phyloP scores from a whole-genome alignment of 2,113 vertebrate species.

The Capreolus pygargus region DNA sequence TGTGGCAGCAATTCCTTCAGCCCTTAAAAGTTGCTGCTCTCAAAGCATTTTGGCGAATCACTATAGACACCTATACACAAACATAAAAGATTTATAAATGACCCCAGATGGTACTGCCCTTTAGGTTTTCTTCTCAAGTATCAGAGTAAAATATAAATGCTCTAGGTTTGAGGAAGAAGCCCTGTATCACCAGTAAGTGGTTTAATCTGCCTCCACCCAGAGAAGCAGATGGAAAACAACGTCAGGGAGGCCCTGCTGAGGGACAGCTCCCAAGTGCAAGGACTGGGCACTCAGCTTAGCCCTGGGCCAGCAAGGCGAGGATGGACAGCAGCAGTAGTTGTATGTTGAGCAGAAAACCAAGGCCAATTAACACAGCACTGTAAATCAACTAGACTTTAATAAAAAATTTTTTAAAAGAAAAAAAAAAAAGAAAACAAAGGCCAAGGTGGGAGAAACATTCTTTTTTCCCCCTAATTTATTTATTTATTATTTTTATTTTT shows the following conservation, averaged over 20 bases:
- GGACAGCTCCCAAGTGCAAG: no score
- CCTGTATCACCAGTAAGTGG: background rate
- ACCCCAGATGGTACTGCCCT: background rate
- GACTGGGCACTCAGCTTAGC: no score
- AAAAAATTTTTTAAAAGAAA: background rate
- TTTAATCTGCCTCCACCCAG: background rate
- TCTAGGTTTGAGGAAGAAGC: background rate
- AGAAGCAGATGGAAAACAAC: background rate
- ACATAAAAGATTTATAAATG: background rate
- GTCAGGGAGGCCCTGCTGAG: no score
- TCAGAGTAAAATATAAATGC: background rate
- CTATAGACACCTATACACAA: background rate
- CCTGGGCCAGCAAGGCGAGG: background rate
- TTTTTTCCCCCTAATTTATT: background rate
- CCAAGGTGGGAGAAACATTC: background rate
- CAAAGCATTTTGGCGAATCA: background rate
- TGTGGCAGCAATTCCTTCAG: background rate
- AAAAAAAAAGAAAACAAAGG: background rate
- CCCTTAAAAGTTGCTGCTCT: background rate
- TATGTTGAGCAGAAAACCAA: background rate
- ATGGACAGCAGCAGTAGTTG: no score
- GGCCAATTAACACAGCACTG: background rate
- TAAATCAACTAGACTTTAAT: background rate
- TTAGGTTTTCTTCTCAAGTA: background rate
- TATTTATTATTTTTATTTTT: background rate